Evolutionary conservation across 2,888 invertebrate genomes (phyloP), one percentile per base, ranked within the genome.

Genomic region (Tipula lateralis): DNA sequence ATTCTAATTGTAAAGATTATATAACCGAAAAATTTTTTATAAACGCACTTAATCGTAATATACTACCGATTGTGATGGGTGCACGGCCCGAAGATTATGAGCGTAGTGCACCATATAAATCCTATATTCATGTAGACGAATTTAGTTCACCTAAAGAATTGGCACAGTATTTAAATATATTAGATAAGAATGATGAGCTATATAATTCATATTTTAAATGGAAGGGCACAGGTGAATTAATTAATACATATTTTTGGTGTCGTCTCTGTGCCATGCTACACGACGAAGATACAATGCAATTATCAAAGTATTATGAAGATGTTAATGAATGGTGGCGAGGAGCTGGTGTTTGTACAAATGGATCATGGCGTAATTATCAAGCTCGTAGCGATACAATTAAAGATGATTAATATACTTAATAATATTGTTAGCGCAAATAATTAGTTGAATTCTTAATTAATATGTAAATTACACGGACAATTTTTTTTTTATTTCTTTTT

Each of bases 1-100:
- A 99, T 90, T 98, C 98, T 34, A 98, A 98, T 88, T 99, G 99
- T 90, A 93, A 94, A 86, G 98, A 98, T 90, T 99, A 99, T 89
- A 96, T 98, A 87, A 98, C 98, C 0, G 99, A 99, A 89, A 99
- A 99, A 89, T 97, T 98, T 91, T 99, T 97, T 90, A 96, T 98
- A 84, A 98, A 98, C 89, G 98, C 97, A 85, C 91, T 98, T 85
- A 95, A 94, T 85, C 94, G 95, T 87, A 95, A 96, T 89, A 94
- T 97, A 82, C 90, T 99, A 86, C 98, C 98, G 0, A 96, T 99
- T 86, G 98, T 97, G 85, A 98, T 99, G 98, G 98, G 99, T 0
- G 98, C 97, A 0, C 94, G 96, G 83, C 96, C 96, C 0, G 94
- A 95, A 85, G 98, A 99, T 89, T 99, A 99, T 90, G 95, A 94